Evolutionary conservation across 2,113 vertebrate genomes (phyloP), one percentile per base, ranked within the genome.

Genomic region (Sula dactylatra): DNA sequence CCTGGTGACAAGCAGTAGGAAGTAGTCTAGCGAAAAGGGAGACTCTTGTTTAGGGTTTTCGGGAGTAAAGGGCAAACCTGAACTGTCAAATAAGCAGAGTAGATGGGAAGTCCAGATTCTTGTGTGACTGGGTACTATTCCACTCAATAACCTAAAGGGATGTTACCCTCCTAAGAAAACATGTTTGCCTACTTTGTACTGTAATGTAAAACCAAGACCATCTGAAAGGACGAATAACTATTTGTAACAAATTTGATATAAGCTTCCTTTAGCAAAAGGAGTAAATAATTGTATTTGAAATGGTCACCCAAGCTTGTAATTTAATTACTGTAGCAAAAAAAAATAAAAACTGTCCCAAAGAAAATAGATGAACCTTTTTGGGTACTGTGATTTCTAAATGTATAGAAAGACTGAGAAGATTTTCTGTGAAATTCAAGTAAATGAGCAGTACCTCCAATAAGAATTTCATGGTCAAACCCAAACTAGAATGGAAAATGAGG

Each of bases 281-380:
- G 45, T 92, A 83, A 97, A 97, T 86, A 94, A 88, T 94, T 97
- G 92, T 98, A 80, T 97, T 94, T 97, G 92, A 98, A 96, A 97
- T 52, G 52, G 34, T 98, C 89, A 97, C 95, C 88, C 71, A 91
- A 95, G 95, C 96, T 98, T 98, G 97, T 97, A 91, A 98, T 96
- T 98, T 97, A 97, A 96, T 95, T 92, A 90, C 81, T 97, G 92
- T 94, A 97, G 95, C 87, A 71, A 88, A 85, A 52, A 24, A 52
- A 91, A 97, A 92, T 90, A 97, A 96, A 97, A 96, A 91, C 82
- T 92, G 91, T 97, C 97, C 97, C 96, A 90, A 97, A 97, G 90
- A 93, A 84, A 97, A 97, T 73, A 79, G 55, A 82, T 92, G 7
- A 95, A 81, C 40, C 65, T 88, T 95, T 95, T 77, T 83, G 81